Base-by-base conservation (phyloP, 2,888 invertebrate genomes). In the Hemistola chrysoprasaria region DNA sequence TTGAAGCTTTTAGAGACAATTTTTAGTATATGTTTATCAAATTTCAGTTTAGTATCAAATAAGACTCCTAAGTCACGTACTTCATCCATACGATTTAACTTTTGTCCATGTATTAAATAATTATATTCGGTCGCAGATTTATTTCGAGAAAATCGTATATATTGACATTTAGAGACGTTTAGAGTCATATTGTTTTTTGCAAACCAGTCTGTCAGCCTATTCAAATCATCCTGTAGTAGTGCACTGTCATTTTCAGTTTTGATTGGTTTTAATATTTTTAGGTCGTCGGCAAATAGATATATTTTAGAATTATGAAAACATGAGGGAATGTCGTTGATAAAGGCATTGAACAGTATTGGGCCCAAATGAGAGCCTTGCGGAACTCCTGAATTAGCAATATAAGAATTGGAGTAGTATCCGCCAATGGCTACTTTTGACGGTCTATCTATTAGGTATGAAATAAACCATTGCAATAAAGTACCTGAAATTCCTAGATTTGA, bases 71-170 rank as follows among this genome's bases (percentile, higher is more conserved):
- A 11, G n/a, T 32, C 31, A 4, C 23, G 22, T 7, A 32, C 23
- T 5, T 32, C 10, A 6, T 32, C n/a, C 2, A 32, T 11, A 6
- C 11, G 11, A 1, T 8, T 8, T 11, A 32, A 22, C 2, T 3
- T 3, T 1, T 22, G 8, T 3, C 9, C 8, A 6, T 20, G 7
- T 8, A 30, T 21, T 8, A 8, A 9, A 9, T 30, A 30, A 7
- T 7, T 10, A 20, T 23, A 22, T 7, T 11, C 2, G 6, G 3
- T 7, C 5, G n/a, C 1, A 3, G 3, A 3, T 23, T 11, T 23
- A n/a, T 32, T 32, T n/a, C 31, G 22, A 22, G 23, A 23, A 23
- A 23, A 32, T 11, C 23, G 10, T n/a, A 32, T 23, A 7, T 23
- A 11, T 5, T 7, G 6, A 22, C 31, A 32, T 11, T 30, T 30